Evolutionary conservation across 2,797 vertebrate species (phyloP).

Genomic region (Threskiornis aethiopicus): DNA sequence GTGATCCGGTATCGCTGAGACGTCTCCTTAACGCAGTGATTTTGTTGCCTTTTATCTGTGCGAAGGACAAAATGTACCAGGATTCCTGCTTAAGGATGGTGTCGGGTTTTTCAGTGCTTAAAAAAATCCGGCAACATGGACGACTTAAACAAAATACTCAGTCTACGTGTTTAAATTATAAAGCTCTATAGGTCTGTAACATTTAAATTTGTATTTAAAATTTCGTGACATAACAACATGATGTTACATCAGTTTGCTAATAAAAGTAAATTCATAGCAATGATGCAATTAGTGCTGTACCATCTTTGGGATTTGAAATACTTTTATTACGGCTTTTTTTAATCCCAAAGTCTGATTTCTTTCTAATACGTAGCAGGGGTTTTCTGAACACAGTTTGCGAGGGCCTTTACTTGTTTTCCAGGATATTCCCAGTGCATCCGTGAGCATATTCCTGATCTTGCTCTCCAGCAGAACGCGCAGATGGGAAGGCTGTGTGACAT

Average conservation of each 20-base stretch:
- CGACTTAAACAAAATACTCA: background rate
- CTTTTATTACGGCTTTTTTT: background rate
- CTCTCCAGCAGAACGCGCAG: slow-evolving; percentile 85
- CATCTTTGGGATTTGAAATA: background rate
- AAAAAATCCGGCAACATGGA: background rate
- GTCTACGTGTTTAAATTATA: background rate
- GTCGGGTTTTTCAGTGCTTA: background rate
- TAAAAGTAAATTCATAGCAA: background rate
- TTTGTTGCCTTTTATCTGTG: slow-evolving; percentile 63
- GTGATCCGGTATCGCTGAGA: slow-evolving; percentile 45
- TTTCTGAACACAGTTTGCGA: background rate
- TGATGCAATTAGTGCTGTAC: background rate
- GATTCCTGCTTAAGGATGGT: slow-evolving; percentile 31
- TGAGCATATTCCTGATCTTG: slow-evolving; percentile 70
- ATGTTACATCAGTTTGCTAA: background rate
- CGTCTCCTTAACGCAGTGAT: slow-evolving; percentile 54
- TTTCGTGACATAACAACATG: background rate
- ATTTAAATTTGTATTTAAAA: background rate
- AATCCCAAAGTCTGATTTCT: background rate
- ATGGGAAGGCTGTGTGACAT: slow-evolving; percentile 88
- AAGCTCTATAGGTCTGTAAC: background rate
- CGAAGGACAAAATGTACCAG: slow-evolving; percentile 25
- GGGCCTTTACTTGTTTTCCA: slow-evolving; percentile 66
- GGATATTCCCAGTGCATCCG: slow-evolving; percentile 80
- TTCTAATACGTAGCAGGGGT: accelerated